A percentile compares a stretch with the other conserved stretches of the same genome.
Conservation (phyloP, 2,888 invertebrate species). For the Oscheius sp. region DNA sequence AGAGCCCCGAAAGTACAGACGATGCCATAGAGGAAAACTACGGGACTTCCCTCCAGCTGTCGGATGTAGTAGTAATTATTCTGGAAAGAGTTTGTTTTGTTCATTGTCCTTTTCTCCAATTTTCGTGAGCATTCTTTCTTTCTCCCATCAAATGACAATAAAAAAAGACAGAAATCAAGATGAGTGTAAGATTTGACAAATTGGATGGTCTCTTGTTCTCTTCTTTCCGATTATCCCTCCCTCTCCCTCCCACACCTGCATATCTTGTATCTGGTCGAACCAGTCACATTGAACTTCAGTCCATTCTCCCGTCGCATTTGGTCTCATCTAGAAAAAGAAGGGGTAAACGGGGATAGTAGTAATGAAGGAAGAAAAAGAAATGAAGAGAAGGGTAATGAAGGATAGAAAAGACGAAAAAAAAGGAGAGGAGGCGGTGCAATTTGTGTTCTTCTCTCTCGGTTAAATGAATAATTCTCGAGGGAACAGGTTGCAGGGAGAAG, state of each 20-base stretch:
- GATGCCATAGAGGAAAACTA: conserved; percentile 60
- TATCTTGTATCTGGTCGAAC: conserved; percentile 40
- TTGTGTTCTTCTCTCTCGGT: no score
- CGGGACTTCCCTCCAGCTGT: conserved; percentile 54
- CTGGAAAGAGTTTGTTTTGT: no score
- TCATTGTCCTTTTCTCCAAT: no score
- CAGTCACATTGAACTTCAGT: conserved; percentile 48
- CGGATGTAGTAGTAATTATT: conserved; percentile 64
- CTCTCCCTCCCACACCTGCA: conserved; percentile 36
- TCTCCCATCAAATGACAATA: no score
- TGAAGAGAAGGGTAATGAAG: background rate
- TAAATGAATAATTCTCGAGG: no score
- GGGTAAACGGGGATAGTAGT: no score
- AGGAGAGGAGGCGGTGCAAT: no score
- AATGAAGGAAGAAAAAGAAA: background rate
- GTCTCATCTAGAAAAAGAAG: no score
- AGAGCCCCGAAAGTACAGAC: conserved; percentile 67
- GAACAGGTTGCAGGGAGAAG: no score
- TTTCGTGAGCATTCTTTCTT: no score
- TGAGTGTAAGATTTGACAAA: no score
- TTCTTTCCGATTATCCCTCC: background rate
- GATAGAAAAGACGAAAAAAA: background rate
- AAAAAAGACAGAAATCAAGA: no score
- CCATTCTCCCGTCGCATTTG: conserved; percentile 48
- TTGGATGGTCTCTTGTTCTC: background rate